phyloP scores from a whole-genome alignment of 2,113 vertebrate genomes.

The Chloropsis cyanopogon region DNA sequence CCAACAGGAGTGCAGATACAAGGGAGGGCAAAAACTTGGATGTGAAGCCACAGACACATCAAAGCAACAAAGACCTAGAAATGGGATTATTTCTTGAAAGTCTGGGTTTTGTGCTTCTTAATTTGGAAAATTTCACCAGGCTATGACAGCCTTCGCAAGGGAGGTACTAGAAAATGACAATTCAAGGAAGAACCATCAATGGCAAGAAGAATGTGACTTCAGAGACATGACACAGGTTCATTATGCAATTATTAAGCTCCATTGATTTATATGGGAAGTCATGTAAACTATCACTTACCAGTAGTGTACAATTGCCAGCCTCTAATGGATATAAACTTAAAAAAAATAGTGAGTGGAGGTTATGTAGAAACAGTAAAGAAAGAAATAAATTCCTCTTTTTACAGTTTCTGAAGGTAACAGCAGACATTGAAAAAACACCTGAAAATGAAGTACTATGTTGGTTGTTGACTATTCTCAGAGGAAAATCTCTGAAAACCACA shows the following conservation, averaged over 20 bases:
- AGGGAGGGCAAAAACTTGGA: background rate
- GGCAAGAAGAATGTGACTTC: background rate
- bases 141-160: background rate
- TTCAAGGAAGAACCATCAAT: background rate
- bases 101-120: background rate
- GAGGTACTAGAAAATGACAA: background rate
- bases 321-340: background rate
- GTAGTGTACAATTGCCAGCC: background rate
- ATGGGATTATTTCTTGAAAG: background rate
- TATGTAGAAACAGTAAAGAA: background rate
- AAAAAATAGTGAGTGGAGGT: background rate
- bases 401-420: background rate
- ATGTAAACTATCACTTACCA: background rate
- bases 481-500: background rate
- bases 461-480: background rate
- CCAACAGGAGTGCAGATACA: background rate
- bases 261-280: background rate
- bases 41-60: background rate
- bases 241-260: background rate
- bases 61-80: background rate
- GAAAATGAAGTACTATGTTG: background rate
- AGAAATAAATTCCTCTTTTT: background rate
- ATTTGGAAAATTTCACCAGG: background rate
- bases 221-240: background rate
- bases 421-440: background rate